Percentiles rank a stretch among this genome's conserved stretches.
These are phyloP conservation scores for Tillus elongatus DNA, from an alignment of 2,888 invertebrate genomes.

Conservation along the genomic window DNA sequence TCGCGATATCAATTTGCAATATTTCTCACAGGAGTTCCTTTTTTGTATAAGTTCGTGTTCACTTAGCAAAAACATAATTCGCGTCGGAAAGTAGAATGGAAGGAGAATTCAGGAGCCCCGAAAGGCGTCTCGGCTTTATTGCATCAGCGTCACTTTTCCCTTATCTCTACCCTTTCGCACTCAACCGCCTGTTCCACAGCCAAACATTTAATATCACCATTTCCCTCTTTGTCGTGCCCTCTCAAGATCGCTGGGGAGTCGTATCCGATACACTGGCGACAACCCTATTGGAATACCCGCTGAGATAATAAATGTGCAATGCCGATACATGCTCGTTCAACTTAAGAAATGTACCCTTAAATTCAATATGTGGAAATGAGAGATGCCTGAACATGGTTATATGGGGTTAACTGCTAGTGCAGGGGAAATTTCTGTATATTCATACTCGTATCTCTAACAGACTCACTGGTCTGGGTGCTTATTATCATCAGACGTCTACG, in stretches of 20 bases:
- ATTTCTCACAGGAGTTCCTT: slow-evolving; percentile 18
- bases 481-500: too few relatives aligned
- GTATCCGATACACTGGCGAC: slow-evolving; percentile 1
- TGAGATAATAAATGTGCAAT: slow-evolving; percentile 2
- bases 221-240: slow-evolving; percentile 9
- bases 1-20: slow-evolving; percentile 21
- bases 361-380: too few relatives aligned
- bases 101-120: slow-evolving; percentile 21
- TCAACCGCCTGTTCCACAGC: slow-evolving; percentile 23
- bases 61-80: slow-evolving; percentile 26
- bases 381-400: too few relatives aligned
- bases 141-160: slow-evolving; percentile 31
- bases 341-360: too few relatives aligned
- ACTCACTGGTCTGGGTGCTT: too few relatives aligned
- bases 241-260: not conserved
- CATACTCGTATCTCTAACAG: too few relatives aligned
- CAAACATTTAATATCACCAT: slow-evolving; percentile 28
- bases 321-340: too few relatives aligned
- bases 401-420: too few relatives aligned
- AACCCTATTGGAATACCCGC: slow-evolving; percentile 2
- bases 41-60: slow-evolving; percentile 22
- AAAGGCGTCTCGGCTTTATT: slow-evolving; percentile 27
- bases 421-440: too few relatives aligned
- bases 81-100: slow-evolving; percentile 16
- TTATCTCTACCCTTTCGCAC: slow-evolving; percentile 32